Evolutionary conservation across 2,888 invertebrate genomes (phyloP).

Genomic region (Ferrisia virgata): DNA sequence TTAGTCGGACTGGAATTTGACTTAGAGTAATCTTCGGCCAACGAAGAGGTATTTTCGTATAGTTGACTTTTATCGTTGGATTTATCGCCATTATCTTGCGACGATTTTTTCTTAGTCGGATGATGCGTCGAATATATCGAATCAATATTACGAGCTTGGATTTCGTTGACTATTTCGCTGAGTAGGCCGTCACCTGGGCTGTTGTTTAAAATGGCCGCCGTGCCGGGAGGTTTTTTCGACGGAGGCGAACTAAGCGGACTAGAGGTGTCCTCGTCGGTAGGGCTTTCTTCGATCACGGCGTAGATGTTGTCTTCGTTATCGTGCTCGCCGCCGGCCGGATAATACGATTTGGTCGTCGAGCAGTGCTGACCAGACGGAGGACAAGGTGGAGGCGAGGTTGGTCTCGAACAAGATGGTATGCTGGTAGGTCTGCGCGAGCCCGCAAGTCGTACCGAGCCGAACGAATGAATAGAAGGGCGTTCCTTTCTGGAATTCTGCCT

Average conservation of each 20-base stretch:
- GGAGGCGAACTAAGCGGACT: slow-evolving; percentile 54
- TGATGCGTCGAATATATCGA: slow-evolving; percentile 75
- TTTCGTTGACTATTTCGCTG: slow-evolving; percentile 83
- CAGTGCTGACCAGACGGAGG: slow-evolving; percentile 55
- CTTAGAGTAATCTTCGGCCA: slow-evolving; percentile 48
- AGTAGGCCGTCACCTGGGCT: slow-evolving; percentile 62
- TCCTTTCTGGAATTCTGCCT: slow-evolving; percentile 58
- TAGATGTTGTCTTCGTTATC: slow-evolving; percentile 69
- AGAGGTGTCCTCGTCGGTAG: slow-evolving; percentile 56
- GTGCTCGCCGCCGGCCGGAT: neutral
- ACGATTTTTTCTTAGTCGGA: slow-evolving; percentile 53
- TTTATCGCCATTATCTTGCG: slow-evolving; percentile 46
- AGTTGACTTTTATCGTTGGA: slow-evolving; percentile 50
- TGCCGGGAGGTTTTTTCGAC: slow-evolving; percentile 52
- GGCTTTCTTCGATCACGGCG: slow-evolving; percentile 79
- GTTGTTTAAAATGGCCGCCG: neutral
- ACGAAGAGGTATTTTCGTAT: slow-evolving; percentile 51
- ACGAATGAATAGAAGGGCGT: slow-evolving; percentile 67
- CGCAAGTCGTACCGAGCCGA: slow-evolving; percentile 77
- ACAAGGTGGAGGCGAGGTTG: slow-evolving; percentile 54
- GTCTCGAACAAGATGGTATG: slow-evolving; percentile 73
- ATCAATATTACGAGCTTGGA: slow-evolving; percentile 79
- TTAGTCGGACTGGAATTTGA: slow-evolving; percentile 54
- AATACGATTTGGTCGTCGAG: slow-evolving; percentile 55
- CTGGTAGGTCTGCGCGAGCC: slow-evolving; percentile 70